These are phyloP conservation scores for Rhombomys opimus DNA, from an alignment of 2,113 vertebrate species.

Conservation along the genomic window DNA sequence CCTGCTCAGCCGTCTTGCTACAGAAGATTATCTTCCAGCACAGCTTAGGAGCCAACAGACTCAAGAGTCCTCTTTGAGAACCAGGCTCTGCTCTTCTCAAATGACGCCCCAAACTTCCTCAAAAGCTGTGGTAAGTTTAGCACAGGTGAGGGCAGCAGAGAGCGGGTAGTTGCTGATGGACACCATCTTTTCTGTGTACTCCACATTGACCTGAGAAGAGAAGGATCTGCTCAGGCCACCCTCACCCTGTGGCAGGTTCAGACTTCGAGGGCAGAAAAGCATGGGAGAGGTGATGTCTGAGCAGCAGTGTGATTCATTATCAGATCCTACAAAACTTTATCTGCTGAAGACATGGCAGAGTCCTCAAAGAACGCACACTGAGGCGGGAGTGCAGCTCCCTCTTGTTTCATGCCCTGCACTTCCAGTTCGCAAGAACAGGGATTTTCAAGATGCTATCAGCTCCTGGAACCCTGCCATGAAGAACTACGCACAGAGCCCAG, in stretches of 20 bases:
- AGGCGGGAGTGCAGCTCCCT: no score
- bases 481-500: background rate
- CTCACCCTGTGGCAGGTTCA: background rate
- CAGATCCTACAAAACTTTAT: background rate
- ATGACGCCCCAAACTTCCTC: constrained; percentile 96
- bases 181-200: constrained; percentile 94
- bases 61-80: background rate
- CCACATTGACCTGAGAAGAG: constrained; percentile 91
- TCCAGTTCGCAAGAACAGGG: background rate
- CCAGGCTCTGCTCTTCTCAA: constrained; percentile 81
- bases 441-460: background rate
- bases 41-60: background rate
- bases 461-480: background rate
- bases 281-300: background rate
- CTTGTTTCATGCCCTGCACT: background rate
- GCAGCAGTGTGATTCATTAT: background rate
- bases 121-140: constrained; percentile 97
- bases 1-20: background rate
- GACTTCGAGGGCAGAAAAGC: background rate
- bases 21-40: background rate
- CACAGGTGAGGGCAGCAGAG: constrained; percentile 96
- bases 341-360: background rate
- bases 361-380: background rate
- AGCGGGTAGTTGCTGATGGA: constrained; percentile 99
- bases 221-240: background rate